These are phyloP conservation scores for Macquaria ambigua DNA, from an alignment of 2,113 vertebrate species.

Conservation along the genomic window DNA sequence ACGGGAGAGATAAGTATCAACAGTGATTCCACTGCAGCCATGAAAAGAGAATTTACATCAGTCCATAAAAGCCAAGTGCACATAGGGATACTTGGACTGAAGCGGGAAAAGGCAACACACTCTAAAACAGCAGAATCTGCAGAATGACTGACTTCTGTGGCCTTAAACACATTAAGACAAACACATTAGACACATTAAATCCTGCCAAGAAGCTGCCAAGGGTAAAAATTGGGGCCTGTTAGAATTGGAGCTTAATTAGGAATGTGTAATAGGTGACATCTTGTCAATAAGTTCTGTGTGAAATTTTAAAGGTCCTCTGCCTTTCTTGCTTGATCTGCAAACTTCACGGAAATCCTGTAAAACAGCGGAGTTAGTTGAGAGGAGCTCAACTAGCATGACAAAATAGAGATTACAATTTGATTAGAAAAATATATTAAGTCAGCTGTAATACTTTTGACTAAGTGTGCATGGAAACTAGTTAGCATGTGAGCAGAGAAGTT, in stretches of 20 bases:
- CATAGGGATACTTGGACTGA: slow-evolving; percentile 34
- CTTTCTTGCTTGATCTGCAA: neutral
- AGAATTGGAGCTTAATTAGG: neutral
- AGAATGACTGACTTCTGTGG: slow-evolving; percentile 37
- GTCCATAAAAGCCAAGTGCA: slow-evolving; percentile 62
- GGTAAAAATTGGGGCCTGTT: neutral
- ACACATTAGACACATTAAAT: neutral
- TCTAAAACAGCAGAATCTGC: slow-evolving; percentile 32
- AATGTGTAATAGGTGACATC: slow-evolving; percentile 4
- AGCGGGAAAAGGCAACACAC: slow-evolving; percentile 24
- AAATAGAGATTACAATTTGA: neutral
- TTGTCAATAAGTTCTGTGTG: neutral
- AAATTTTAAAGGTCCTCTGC: neutral
- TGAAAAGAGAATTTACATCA: slow-evolving; percentile 68
- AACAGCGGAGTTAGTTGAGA: neutral
- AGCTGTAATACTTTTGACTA: neutral
- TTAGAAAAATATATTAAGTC: neutral
- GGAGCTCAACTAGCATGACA: neutral
- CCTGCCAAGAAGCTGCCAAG: slow-evolving; percentile 8
- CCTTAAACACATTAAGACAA: slow-evolving; percentile 17
- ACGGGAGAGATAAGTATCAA: slow-evolving; percentile 62
- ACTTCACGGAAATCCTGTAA: neutral
- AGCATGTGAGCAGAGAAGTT: neutral
- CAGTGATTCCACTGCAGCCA: slow-evolving; percentile 37
- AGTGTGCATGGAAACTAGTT: no score